Evolutionary conservation across 1,140 invertebrate genomes (phyloP).

Genomic region (Caenorhabditis elegans): DNA sequence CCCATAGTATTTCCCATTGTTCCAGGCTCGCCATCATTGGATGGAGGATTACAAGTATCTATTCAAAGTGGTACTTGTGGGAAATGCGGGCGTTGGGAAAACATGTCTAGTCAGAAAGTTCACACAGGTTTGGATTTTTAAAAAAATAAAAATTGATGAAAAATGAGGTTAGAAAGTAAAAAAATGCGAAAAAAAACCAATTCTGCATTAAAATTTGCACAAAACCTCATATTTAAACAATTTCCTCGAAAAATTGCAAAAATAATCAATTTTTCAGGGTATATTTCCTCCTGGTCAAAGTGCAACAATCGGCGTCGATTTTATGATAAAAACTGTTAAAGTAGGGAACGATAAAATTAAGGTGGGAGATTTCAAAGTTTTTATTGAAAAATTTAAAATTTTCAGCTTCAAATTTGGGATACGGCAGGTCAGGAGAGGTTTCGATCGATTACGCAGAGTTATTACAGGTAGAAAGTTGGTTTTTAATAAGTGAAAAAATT

Average conservation of each 20-base stretch:
- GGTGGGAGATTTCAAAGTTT: constrained; percentile 69
- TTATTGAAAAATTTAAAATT: background rate
- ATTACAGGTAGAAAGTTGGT: constrained; percentile 71
- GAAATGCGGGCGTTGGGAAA: constrained; percentile 73
- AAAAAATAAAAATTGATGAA: background rate
- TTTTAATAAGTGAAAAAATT: background rate
- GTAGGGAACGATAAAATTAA: constrained; percentile 91
- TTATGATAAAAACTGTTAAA: constrained; percentile 90
- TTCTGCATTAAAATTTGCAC: too few relatives aligned
- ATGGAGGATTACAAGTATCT: constrained; percentile 67
- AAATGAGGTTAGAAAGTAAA: background rate
- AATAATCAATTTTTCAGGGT: constrained; percentile 71
- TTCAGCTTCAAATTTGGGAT: constrained; percentile 89
- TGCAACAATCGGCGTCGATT: constrained; percentile 92
- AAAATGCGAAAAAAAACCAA: too few relatives aligned
- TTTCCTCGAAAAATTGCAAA: too few relatives aligned
- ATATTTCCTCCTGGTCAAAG: constrained; percentile 90
- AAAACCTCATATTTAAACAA: too few relatives aligned
- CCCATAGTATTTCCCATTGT: background rate
- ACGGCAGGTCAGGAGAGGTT: constrained; percentile 89
- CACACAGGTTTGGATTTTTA: constrained; percentile 52
- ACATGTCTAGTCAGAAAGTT: constrained; percentile 74
- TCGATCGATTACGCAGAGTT: constrained; percentile 71
- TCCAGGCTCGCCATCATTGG: constrained; percentile 17
- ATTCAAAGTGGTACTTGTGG: constrained; percentile 65